Conservation (phyloP, 2,797 vertebrate genomes). For the Pangasius larnaudii region DNA sequence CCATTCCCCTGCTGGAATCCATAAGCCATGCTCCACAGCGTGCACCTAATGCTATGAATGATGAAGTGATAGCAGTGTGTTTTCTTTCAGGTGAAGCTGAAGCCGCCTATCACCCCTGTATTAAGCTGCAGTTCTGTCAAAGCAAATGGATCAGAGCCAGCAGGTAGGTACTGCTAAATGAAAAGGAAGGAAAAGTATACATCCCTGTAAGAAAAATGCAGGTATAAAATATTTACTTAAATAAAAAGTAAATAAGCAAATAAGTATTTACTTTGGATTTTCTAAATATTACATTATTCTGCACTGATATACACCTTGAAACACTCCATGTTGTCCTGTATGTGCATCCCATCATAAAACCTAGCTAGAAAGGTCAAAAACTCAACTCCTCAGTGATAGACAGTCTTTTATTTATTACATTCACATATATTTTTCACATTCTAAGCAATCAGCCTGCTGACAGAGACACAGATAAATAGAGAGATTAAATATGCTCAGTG, state of each 20-base stretch:
- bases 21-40: slow-evolving; percentile 12
- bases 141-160: slow-evolving; percentile 33
- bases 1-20: too few species aligned
- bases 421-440: not conserved
- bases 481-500: slow-evolving; percentile 25
- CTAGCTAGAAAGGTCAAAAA: not conserved
- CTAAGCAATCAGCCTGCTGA: slow-evolving; percentile 3
- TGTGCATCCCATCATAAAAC: not conserved
- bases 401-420: not conserved
- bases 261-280: not conserved
- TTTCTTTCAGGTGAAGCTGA: slow-evolving; percentile 72
- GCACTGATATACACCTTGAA: not conserved
- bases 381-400: not conserved
- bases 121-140: slow-evolving; percentile 58
- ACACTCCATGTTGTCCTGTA: not conserved
- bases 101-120: slow-evolving; percentile 76
- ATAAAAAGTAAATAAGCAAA: too few species aligned
- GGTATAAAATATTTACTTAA: not conserved
- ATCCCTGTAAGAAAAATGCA: not conserved
- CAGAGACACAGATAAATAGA: slow-evolving; percentile 20
- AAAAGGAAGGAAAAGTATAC: not conserved
- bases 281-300: not conserved
- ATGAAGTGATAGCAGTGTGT: slow-evolving; percentile 8
- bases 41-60: slow-evolving; percentile 7
- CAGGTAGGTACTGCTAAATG: slow-evolving; percentile 59